These are phyloP conservation scores for Pteronotus mesoamericanus DNA, from an alignment of 2,797 vertebrate genomes.

Conservation along the genomic window DNA sequence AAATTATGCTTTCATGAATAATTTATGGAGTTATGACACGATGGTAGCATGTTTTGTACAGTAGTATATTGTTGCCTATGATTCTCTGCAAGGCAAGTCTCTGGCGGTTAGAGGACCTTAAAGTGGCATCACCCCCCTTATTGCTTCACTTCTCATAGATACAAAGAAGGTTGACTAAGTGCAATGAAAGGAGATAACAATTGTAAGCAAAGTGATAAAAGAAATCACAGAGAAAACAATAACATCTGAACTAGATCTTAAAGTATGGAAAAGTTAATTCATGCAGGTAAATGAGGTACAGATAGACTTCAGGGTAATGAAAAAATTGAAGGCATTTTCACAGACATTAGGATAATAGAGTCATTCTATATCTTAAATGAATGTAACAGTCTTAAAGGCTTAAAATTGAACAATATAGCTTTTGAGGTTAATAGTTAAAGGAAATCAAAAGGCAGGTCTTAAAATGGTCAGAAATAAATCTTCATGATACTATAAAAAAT, in stretches of 20 bases:
- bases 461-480: conserved; percentile 51
- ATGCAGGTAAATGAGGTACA: not conserved
- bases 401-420: conserved; percentile 31
- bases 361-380: not conserved
- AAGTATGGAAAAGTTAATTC: not conserved
- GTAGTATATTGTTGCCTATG: not conserved
- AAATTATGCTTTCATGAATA: not conserved
- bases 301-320: not conserved
- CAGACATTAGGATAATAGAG: not conserved
- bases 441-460: conserved; percentile 32
- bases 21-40: no score
- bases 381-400: not conserved
- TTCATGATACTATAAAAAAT: conserved; percentile 30
- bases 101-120: not conserved
- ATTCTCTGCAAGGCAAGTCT: not conserved
- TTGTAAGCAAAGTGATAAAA: not conserved
- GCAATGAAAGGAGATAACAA: not conserved
- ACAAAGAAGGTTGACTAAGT: not conserved
- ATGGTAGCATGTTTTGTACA: not conserved
- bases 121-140: not conserved
- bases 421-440: conserved; percentile 29
- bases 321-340: not conserved
- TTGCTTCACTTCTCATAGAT: not conserved
- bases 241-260: conserved; percentile 14
- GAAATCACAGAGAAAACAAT: not conserved